These are phyloP conservation scores for Drosophila busckii DNA, from an alignment of 1,140 invertebrate species.

Conservation along the genomic window DNA sequence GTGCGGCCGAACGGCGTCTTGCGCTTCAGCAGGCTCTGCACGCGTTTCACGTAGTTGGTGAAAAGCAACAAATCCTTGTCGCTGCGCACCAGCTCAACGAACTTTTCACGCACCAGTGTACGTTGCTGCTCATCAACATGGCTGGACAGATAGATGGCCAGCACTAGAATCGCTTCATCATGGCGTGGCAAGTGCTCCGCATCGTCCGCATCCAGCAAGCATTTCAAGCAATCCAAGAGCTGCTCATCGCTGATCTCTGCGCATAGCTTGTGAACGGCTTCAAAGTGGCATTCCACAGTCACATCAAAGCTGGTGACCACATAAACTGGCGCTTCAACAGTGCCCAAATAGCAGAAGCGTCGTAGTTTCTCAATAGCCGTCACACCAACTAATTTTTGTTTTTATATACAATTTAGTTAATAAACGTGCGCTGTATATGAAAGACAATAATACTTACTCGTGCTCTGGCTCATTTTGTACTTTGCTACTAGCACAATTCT, in stretches of 20 bases:
- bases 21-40: constrained; percentile 37
- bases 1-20: constrained; percentile 51
- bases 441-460: no score
- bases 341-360: constrained; percentile 67
- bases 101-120: constrained; percentile 29
- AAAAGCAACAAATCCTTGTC: constrained; percentile 57
- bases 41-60: constrained; percentile 39
- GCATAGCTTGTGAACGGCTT: constrained; percentile 19
- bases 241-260: constrained; percentile 8
- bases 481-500: no score
- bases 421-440: no score
- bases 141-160: constrained; percentile 50
- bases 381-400: not conserved
- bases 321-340: constrained; percentile 50
- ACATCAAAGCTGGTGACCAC: constrained; percentile 14
- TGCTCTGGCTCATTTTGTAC: no score
- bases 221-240: constrained; percentile 27
- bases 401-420: no score
- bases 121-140: constrained; percentile 37
- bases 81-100: constrained; percentile 28
- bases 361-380: constrained; percentile 35
- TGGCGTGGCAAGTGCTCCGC: constrained; percentile 30
- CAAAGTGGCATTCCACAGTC: constrained; percentile 14
- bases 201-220: constrained; percentile 14
- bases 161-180: constrained; percentile 62